Conservation (phyloP, 2,113 vertebrate species). For the Thryonomys swinderianus region DNA sequence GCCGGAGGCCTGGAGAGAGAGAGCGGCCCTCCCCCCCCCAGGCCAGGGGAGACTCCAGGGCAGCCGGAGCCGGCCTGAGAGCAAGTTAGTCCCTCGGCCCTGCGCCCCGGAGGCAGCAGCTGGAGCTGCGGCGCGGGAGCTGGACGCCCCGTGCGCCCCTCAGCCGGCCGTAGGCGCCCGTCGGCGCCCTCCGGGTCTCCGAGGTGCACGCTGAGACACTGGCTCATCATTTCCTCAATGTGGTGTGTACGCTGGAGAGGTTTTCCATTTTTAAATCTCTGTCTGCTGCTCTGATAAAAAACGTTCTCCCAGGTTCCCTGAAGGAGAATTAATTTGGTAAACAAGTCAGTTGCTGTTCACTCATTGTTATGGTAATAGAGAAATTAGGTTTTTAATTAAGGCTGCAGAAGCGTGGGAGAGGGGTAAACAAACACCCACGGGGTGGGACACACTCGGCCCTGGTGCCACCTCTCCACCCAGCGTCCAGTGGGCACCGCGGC, state of each 20-base stretch:
- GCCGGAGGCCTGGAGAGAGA: no score
- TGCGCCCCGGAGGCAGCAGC: neutral
- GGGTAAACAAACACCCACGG: neutral
- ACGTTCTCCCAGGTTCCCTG: slow-evolving; percentile 62
- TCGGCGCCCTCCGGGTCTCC: neutral
- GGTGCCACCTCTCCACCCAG: no score
- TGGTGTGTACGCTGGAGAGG: neutral
- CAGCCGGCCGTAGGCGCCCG: neutral
- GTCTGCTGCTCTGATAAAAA: slow-evolving; percentile 62
- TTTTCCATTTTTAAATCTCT: slow-evolving; percentile 56
- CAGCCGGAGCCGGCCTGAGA: no score
- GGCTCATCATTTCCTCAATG: neutral
- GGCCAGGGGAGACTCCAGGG: no score
- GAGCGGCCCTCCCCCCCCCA: no score
- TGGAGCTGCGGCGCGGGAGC: neutral
- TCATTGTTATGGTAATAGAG: slow-evolving; percentile 74
- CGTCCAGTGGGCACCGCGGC: neutral
- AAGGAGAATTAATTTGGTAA: slow-evolving; percentile 75
- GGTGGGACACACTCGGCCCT: no score
- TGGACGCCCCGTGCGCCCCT: neutral
- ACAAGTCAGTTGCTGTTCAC: slow-evolving; percentile 69
- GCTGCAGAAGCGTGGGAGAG: neutral
- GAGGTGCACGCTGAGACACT: neutral
- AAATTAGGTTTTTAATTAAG: slow-evolving; percentile 76
- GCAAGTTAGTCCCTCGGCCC: no score